A percentile compares a stretch with the other conserved stretches of the same genome.
Conservation (phyloP, 1,140 invertebrate genomes). For the Procambarus clarkii region DNA sequence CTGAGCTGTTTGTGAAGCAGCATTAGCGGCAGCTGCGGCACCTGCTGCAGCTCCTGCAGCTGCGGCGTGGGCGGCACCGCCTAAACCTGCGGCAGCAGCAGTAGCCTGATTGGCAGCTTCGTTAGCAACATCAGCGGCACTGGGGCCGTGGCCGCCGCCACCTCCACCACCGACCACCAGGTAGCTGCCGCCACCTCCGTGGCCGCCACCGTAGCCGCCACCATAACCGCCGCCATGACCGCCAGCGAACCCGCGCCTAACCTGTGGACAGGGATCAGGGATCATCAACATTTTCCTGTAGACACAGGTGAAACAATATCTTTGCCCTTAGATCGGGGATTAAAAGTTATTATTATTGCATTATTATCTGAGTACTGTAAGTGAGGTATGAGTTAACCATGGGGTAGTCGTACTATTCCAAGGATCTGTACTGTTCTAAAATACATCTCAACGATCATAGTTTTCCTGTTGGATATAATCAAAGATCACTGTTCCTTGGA, state of each 20-base stretch:
- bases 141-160: not conserved
- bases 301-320: not conserved
- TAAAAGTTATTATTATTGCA: too few relatives aligned
- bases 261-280: not conserved
- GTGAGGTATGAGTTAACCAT: too few relatives aligned
- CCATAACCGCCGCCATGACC: not conserved
- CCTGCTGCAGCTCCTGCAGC: not conserved
- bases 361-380: too few relatives aligned
- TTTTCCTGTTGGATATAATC: too few relatives aligned
- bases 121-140: not conserved
- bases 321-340: too few relatives aligned
- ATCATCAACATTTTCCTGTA: not conserved
- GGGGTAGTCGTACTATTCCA: too few relatives aligned
- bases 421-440: too few relatives aligned
- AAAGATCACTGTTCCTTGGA: too few relatives aligned
- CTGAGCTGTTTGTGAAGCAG: not conserved
- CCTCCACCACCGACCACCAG: not conserved
- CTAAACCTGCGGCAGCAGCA: constrained; percentile 2
- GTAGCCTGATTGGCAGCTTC: not conserved
- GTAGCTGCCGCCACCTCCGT: constrained; percentile 1
- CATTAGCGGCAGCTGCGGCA: constrained; percentile 2
- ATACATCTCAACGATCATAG: too few relatives aligned
- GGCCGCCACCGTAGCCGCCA: not conserved
- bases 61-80: constrained; percentile 1
- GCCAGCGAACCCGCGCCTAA: not conserved